Evolutionary conservation across 2,113 vertebrate species (phyloP), one percentile per base, ranked within the genome.

Genomic region (Helogale parvula): DNA sequence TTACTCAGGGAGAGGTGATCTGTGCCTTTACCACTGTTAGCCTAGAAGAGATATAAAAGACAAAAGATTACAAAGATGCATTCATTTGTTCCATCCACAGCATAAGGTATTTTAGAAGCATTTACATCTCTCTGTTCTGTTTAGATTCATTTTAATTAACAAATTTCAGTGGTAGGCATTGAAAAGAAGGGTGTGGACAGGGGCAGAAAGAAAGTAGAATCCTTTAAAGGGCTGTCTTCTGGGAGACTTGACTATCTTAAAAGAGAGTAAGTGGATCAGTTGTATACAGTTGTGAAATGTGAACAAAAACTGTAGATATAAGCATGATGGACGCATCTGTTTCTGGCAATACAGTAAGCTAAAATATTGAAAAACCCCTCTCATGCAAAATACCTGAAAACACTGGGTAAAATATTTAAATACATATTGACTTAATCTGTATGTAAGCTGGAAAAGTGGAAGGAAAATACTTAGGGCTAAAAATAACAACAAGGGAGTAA

Each of bases 71-170:
- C 81, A 72, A 94, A 92, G 45, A 65, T 86, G 63, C 27, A n/a
- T 23, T 3, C 23, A 11, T 21, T 47, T 23, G 74, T 86, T 91
- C 41, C 23, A 84, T 38, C 14, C 25, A 47, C 9, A 81, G 27
- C 9, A 65, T 54, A 71, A 47, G 19, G 3, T 92, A 6, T 83
- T 92, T 96, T 88, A 50, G 66, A 89, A 84, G 3, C 15, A 86
- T 84, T 52, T 84, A 23, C 76, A 41, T 80, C 23, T 93, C 11
- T 71, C 11, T 71, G 2, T 95, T 94, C 45, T 90, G 7, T 54
- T 69, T 60, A 86, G 19, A 96, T 90, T 91, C n/a, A 3, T 87
- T 92, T 95, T 93, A 35, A 83, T 60, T 88, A 90, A 69, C 83
- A 57, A 38, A 91, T 94, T 93, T 76, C 16, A 85, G 6, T 74